Conservation (phyloP, 2,888 invertebrate species). For the Galerucella calmariensis region DNA sequence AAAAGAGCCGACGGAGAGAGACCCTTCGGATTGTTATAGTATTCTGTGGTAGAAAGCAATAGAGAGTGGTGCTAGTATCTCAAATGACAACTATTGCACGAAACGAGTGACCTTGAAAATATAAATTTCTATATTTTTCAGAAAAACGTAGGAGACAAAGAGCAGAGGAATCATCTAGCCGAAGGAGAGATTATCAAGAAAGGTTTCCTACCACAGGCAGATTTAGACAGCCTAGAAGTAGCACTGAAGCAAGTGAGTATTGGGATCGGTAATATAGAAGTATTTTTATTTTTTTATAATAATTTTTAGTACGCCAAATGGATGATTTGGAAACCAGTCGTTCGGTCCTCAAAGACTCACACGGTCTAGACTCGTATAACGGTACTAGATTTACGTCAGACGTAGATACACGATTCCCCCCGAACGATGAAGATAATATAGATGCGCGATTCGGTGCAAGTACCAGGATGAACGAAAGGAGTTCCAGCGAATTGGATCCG, state of each 20-base stretch:
- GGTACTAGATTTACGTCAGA: constrained; percentile 60
- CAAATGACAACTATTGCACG: neutral
- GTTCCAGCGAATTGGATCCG: constrained; percentile 59
- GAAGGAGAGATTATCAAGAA: constrained; percentile 80
- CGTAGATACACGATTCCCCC: constrained; percentile 62
- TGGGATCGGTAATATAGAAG: neutral
- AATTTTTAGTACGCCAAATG: constrained; percentile 66
- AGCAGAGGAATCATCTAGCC: constrained; percentile 80
- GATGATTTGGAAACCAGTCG: constrained; percentile 77
- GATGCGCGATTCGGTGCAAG: constrained; percentile 76
- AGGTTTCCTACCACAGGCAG: constrained; percentile 68
- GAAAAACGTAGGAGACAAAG: constrained; percentile 86
- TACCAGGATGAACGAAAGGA: constrained; percentile 66
- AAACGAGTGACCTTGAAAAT: no score
- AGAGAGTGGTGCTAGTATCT: no score
- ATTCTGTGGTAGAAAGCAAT: no score
- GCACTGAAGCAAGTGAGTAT: constrained; percentile 65
- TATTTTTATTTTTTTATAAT: constrained; percentile 12
- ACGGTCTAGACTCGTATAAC: constrained; percentile 76
- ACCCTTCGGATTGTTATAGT: no score
- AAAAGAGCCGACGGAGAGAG: no score
- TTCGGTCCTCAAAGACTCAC: constrained; percentile 82
- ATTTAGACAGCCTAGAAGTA: constrained; percentile 63
- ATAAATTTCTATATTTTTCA: constrained; percentile 53
- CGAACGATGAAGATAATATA: constrained; percentile 62